phyloP scores from a whole-genome alignment of 2,797 vertebrate genomes.

The Enteromius argenteus region DNA sequence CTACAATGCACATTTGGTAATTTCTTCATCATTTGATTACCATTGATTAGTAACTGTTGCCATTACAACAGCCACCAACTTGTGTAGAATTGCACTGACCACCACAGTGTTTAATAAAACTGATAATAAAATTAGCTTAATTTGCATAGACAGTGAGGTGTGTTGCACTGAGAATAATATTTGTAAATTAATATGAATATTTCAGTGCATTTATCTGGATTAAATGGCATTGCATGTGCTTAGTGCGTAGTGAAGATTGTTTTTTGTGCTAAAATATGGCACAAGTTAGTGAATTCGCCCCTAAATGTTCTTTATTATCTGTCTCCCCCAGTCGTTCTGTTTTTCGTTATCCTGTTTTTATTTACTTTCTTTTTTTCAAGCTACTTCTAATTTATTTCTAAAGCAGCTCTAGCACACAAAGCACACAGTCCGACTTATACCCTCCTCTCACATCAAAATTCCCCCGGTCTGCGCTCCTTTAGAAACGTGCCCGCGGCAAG shows the following conservation, averaged over 20 bases:
- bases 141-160: not conserved
- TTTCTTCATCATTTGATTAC: not conserved
- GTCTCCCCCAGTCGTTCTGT: not conserved
- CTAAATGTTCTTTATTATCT: constrained; percentile 11
- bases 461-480: constrained; percentile 37
- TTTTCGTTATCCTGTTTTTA: constrained; percentile 19
- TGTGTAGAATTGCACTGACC: not conserved
- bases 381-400: constrained; percentile 55
- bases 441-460: constrained; percentile 50
- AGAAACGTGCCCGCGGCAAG: constrained; percentile 45
- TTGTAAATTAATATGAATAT: not conserved
- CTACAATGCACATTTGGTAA: not conserved
- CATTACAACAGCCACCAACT: not conserved
- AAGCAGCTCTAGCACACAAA: constrained; percentile 54
- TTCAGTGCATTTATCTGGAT: constrained; percentile 19
- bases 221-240: not conserved
- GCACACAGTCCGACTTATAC: constrained; percentile 11
- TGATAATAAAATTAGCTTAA: too few relatives aligned
- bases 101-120: not conserved
- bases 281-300: not conserved
- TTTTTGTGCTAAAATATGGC: not conserved
- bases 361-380: constrained; percentile 40
- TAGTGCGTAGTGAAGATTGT: not conserved
- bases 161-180: not conserved
- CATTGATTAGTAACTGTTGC: not conserved